These are phyloP conservation scores for Agrotis exclamationis DNA, from an alignment of 2,888 invertebrate species.

Conservation along the genomic window DNA sequence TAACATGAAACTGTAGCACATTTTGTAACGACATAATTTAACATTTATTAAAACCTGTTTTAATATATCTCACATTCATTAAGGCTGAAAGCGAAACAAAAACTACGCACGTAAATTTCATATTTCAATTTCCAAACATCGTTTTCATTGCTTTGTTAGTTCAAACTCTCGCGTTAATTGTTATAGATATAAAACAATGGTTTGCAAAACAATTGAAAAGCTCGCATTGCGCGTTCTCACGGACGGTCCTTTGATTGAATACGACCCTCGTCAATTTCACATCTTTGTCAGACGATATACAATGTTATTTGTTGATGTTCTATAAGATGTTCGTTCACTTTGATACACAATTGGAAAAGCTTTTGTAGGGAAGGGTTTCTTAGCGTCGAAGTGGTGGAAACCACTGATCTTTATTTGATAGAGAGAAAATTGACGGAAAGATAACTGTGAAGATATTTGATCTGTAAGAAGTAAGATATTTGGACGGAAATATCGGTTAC, in stretches of 20 bases:
- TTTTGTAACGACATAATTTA: background rate
- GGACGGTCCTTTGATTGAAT: slow-evolving; percentile 63
- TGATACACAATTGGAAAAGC: slow-evolving; percentile 52
- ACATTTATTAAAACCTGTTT: background rate
- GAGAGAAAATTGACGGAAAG: slow-evolving; percentile 29
- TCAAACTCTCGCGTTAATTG: slow-evolving; percentile 39
- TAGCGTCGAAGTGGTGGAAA: slow-evolving; percentile 20
- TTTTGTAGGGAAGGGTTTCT: slow-evolving; percentile 53
- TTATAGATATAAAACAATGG: slow-evolving; percentile 58
- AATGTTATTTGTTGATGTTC: slow-evolving; percentile 63
- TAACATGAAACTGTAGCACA: background rate
- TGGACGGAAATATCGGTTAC: background rate
- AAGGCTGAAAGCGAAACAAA: background rate
- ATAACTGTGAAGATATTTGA: slow-evolving; percentile 33
- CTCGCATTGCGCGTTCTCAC: slow-evolving; percentile 40
- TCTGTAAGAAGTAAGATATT: slow-evolving; percentile 32
- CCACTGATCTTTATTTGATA: slow-evolving; percentile 47
- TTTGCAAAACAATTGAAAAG: slow-evolving; percentile 59
- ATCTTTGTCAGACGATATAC: slow-evolving; percentile 62
- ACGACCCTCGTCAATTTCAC: slow-evolving; percentile 79
- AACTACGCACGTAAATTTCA: background rate
- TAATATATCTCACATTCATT: background rate
- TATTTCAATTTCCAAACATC: slow-evolving; percentile 26
- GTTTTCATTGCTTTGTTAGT: slow-evolving; percentile 48
- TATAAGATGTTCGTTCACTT: slow-evolving; percentile 50